Base-by-base conservation (phyloP, 2,113 vertebrate genomes). In the Hyperopisus bebe region DNA sequence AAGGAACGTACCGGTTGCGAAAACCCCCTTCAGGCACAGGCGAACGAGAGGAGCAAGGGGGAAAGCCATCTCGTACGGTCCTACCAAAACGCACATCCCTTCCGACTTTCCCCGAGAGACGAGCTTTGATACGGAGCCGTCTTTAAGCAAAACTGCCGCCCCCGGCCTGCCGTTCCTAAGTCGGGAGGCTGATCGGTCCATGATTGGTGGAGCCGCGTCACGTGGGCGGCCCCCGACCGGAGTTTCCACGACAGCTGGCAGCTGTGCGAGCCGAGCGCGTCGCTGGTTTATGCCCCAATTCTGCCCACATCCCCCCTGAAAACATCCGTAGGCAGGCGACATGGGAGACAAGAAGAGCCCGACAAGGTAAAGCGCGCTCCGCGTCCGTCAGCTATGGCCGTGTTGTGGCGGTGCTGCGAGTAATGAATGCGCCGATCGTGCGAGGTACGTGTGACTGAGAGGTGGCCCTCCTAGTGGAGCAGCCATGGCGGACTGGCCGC, bases 281-380 rank as follows among this genome's bases (percentile, higher is more conserved):
- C 96, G 95, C 90, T 93, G 94, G 93, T 94, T 91, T 91, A 87
- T 92, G 93, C 92, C 91, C 90, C 44, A 86, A 92, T 90, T 92
- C 93, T 91, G 88, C 93, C 92, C 92, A 93, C 92, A 92, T 94
- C 92, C 92, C 92, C 90, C 90, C 93, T 90, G 91, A 91, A 92
- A 90, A 93, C 85, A 27, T 74, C 93, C 62, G 90, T 92, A 92
- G 92, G 94, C 90, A 91, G 92, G 93, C 94, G 94, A 95, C 95
- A 99, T 99, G 98, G 98, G 98, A 96, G 98, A 98, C 97, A 99
- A 99, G 97, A 97, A 97, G 96, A 99, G 98, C 96, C 98, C 98
- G 93, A 99, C 98, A 95, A 98, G 98, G 98, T 99, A 97, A 96
- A 88, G 89, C 91, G 88, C 92, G 87, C 74, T 80, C 87, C 35